Percentiles rank a stretch among this genome's conserved stretches.
These are phyloP conservation scores for Pleuronectes platessa DNA, from an alignment of 2,113 vertebrate species.

Conservation along the genomic window DNA sequence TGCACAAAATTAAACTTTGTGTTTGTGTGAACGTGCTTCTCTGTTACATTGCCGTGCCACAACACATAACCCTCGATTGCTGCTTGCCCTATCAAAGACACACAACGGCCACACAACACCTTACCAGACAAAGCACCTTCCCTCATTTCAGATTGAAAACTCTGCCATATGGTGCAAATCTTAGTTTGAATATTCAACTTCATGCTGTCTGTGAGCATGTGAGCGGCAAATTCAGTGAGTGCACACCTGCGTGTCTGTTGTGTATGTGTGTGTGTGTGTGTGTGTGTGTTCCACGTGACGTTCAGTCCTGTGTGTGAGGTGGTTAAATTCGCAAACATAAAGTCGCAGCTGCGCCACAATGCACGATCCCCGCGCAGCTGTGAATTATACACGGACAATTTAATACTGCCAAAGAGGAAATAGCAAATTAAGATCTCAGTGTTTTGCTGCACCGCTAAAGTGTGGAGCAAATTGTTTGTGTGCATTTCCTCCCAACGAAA, in stretches of 20 bases:
- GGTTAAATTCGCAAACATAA: slow-evolving; percentile 72
- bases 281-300: slow-evolving; percentile 5
- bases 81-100: slow-evolving; percentile 44
- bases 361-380: slow-evolving; percentile 73
- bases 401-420: slow-evolving; percentile 80
- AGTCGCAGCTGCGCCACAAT: slow-evolving; percentile 74
- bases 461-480: slow-evolving; percentile 47
- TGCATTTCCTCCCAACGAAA: slow-evolving; percentile 27
- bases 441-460: slow-evolving; percentile 58
- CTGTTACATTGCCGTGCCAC: slow-evolving; percentile 14
- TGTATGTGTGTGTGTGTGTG: slow-evolving; percentile 20
- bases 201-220: slow-evolving; percentile 36
- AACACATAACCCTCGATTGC: slow-evolving; percentile 11
- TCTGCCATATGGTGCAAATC: slow-evolving; percentile 63
- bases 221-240: slow-evolving; percentile 17
- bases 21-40: background rate
- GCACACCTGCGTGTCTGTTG: slow-evolving; percentile 43
- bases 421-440: slow-evolving; percentile 77
- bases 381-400: slow-evolving; percentile 82
- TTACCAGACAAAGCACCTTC: slow-evolving; percentile 35
- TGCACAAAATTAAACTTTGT: background rate
- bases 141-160: slow-evolving; percentile 58
- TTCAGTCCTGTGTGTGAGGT: slow-evolving; percentile 31
- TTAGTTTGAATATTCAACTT: slow-evolving; percentile 48
- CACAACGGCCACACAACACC: slow-evolving; percentile 15